Conservation (phyloP, 2,888 invertebrate species). For the Phaonia tiefii region DNA sequence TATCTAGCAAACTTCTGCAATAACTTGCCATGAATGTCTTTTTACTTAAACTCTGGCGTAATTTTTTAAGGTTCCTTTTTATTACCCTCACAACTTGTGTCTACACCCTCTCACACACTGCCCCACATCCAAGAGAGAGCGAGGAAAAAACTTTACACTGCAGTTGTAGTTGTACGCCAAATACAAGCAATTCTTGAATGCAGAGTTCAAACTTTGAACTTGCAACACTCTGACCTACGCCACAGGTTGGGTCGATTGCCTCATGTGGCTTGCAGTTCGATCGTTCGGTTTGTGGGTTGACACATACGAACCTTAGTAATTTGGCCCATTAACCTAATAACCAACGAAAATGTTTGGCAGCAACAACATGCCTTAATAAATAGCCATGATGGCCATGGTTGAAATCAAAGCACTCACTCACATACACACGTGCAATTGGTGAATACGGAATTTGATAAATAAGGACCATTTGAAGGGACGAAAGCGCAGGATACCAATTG, state of each 20-base stretch:
- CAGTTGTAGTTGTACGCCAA: constrained; percentile 13
- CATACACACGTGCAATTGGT: neutral
- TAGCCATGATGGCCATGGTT: constrained; percentile 48
- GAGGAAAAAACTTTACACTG: neutral
- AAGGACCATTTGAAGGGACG: constrained; percentile 13
- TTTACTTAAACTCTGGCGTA: too few relatives aligned
- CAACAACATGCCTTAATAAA: constrained; percentile 5
- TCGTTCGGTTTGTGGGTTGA: neutral
- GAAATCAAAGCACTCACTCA: neutral
- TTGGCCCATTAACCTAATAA: constrained; percentile 57
- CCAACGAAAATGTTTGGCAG: neutral
- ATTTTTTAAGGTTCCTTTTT: too few relatives aligned
- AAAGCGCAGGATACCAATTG: neutral
- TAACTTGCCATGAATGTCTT: constrained; percentile 31
- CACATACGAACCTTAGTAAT: constrained; percentile 23
- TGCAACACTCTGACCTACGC: constrained; percentile 35
- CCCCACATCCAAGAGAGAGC: too few relatives aligned
- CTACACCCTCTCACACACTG: too few relatives aligned
- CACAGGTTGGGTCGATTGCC: constrained; percentile 39
- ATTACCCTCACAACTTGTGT: too few relatives aligned
- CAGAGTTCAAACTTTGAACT: constrained; percentile 42
- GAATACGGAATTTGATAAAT: constrained; percentile 3
- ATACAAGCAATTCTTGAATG: neutral
- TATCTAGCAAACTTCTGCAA: neutral
- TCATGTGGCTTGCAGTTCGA: neutral